Percentiles rank a stretch among this genome's conserved stretches.
These are phyloP conservation scores for Salticus scenicus DNA, from an alignment of 2,888 invertebrate genomes.

Conservation along the genomic window DNA sequence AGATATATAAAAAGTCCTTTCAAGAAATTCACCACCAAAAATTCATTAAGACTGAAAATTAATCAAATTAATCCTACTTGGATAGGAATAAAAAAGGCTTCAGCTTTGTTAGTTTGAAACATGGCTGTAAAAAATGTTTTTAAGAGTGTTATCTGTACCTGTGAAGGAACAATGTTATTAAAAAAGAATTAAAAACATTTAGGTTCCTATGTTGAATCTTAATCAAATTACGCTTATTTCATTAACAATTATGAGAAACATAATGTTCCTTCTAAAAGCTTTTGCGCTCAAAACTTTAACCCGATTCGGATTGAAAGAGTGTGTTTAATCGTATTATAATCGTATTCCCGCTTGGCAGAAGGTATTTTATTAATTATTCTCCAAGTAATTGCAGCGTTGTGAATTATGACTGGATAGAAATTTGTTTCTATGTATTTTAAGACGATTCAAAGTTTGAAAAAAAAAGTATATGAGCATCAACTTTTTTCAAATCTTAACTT, in stretches of 20 bases:
- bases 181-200: slow-evolving; percentile 52
- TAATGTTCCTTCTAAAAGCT: slow-evolving; percentile 62
- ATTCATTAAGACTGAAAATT: slow-evolving; percentile 62
- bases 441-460: background rate
- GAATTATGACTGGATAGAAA: slow-evolving; percentile 22
- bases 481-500: background rate
- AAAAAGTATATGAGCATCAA: background rate
- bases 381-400: slow-evolving; percentile 46
- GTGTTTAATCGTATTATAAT: slow-evolving; percentile 64
- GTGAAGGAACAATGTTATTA: slow-evolving; percentile 10
- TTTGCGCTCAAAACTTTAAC: slow-evolving; percentile 45
- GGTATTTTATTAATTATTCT: slow-evolving; percentile 59
- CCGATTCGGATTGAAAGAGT: slow-evolving; percentile 31
- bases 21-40: slow-evolving; percentile 25
- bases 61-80: slow-evolving; percentile 55
- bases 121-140: slow-evolving; percentile 15
- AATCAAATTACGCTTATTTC: slow-evolving; percentile 64
- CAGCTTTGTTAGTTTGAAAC: background rate
- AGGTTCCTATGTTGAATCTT: slow-evolving; percentile 32
- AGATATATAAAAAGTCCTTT: slow-evolving; percentile 23
- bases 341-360: slow-evolving; percentile 37
- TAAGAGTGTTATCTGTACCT: slow-evolving; percentile 17
- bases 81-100: slow-evolving; percentile 17
- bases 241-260: slow-evolving; percentile 67
- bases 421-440: slow-evolving; percentile 37